Base-by-base conservation (phyloP, 2,797 vertebrate species). In the Masticophis lateralis region DNA sequence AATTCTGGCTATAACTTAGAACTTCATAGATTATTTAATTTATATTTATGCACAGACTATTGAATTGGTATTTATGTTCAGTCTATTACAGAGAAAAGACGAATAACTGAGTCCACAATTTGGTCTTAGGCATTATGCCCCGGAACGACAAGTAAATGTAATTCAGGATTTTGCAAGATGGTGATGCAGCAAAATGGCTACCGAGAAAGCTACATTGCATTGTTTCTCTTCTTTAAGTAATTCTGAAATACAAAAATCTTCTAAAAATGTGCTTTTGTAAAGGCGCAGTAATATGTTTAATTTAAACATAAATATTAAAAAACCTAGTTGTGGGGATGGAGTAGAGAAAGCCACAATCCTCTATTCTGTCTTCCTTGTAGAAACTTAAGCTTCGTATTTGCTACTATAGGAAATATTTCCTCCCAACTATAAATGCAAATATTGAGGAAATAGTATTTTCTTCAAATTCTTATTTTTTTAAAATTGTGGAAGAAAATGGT, bases 131-230 rank as follows among this genome's bases (percentile, higher is more conserved):
- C 69, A 57, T 83, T 56, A 60, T 55, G 8, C 14, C 74, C 88
- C 88, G 55, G 90, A 60, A 90, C 51, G n/a, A 57, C n/a, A 86
- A 93, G 32, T 93, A 92, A 92, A 20, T 51, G 56, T n/a, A 32
- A 94, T 22, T 74, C 32, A 94, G 94, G 92, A 91, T 91, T 96
- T 53, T 93, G 91, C 95, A 96, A 94, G 94, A 79, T 86, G 86
- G 1, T 91, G 95, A 96, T 95, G 95, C 96, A 93, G 93, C 96
- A 94, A 92, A 97, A 94, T 95, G 96, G 96, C 97, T 96, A 95
- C 96, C 94, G 93, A 96, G 95, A 90, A 61, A 91, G 92, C 95
- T 2, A 91, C 90, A 92, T 74, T 87, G 56, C 22, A 88, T 28
- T n/a, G 47, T 79, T 69, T 74, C 14, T 83, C 56, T 51, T 66